Conservation (phyloP, 2,797 vertebrate species). For the Zalophus californianus region DNA sequence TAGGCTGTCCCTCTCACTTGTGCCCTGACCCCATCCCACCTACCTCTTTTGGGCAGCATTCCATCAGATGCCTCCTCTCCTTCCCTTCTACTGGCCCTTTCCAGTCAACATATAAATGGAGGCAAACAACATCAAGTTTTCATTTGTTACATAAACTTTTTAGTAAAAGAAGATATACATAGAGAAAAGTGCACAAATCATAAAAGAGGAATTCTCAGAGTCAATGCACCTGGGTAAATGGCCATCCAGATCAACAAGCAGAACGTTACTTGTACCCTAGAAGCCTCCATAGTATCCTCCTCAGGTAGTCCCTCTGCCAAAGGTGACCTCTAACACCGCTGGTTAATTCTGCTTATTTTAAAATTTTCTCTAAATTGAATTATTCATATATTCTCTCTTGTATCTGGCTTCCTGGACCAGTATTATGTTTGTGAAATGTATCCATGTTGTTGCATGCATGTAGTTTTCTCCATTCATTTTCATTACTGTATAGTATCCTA, state of each 20-base stretch:
- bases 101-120: background rate
- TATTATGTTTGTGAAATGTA: background rate
- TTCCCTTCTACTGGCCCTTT: background rate
- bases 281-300: rapidly evolving
- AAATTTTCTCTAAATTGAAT: background rate
- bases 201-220: background rate
- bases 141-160: background rate
- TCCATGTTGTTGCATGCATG: background rate
- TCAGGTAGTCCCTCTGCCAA: background rate
- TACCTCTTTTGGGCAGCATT: background rate
- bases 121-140: background rate
- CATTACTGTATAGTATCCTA: background rate
- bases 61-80: background rate
- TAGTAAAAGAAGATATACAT: background rate
- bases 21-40: background rate
- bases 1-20: background rate
- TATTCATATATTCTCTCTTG: background rate
- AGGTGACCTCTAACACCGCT: background rate
- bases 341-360: background rate
- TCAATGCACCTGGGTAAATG: background rate
- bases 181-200: background rate
- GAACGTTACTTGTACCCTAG: background rate
- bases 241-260: background rate
- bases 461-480: background rate
- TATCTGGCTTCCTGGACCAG: background rate